Percentiles rank a stretch among this genome's conserved stretches.
These are phyloP conservation scores for Leuciscus waleckii DNA, from an alignment of 2,797 vertebrate species.

Conservation along the genomic window DNA sequence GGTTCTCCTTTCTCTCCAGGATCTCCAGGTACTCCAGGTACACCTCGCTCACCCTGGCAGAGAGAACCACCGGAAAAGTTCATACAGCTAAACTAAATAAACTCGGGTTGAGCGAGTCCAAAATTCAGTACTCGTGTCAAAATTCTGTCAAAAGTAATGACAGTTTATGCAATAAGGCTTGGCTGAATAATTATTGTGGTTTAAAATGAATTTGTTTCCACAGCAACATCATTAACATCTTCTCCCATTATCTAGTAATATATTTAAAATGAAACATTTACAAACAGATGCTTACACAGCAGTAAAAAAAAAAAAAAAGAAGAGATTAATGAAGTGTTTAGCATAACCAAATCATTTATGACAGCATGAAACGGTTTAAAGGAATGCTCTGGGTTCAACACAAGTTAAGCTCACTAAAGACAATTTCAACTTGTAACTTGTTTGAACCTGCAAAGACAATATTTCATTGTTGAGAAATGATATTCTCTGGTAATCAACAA, in stretches of 20 bases:
- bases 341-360: constrained; percentile 7
- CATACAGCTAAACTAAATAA: not conserved
- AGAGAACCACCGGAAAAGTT: constrained; percentile 12
- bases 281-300: constrained; percentile 25
- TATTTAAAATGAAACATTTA: not conserved
- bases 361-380: constrained; percentile 14
- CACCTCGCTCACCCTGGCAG: constrained; percentile 91
- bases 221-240: constrained; percentile 17
- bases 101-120: not conserved
- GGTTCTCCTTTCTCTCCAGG: constrained; percentile 89
- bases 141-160: not conserved
- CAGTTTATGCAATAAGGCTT: not conserved
- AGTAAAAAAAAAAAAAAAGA: not conserved
- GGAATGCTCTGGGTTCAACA: not conserved
- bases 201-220: constrained; percentile 7
- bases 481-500: no score
- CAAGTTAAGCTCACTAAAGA: not conserved
- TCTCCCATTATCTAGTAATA: not conserved
- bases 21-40: constrained; percentile 91
- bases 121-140: not conserved
- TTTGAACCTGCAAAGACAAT: not conserved
- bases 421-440: not conserved
- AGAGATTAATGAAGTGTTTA: not conserved
- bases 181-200: not conserved
- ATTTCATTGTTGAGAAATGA: not conserved